Conservation (phyloP, 2,797 vertebrate species). For the Periparus ater region DNA sequence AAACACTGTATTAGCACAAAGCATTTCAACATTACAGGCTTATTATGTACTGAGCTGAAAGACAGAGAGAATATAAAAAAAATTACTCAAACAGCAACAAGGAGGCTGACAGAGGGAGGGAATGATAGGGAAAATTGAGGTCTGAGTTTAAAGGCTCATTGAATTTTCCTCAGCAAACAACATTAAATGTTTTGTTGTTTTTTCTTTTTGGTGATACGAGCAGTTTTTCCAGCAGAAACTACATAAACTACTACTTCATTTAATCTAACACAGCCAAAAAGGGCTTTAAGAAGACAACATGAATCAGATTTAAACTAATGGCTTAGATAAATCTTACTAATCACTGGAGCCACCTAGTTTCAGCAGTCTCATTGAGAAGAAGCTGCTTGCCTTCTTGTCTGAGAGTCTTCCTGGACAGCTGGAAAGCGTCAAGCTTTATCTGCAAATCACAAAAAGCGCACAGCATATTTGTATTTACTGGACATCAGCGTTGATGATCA, state of each 20-base stretch:
- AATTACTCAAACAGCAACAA: neutral
- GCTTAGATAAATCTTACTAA: neutral
- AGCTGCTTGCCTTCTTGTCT: neutral
- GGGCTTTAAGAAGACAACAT: neutral
- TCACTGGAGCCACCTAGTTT: neutral
- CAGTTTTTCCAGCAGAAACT: neutral
- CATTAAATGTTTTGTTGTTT: neutral
- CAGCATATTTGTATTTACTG: neutral
- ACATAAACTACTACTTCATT: neutral
- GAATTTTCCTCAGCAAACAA: neutral
- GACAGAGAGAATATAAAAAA: neutral
- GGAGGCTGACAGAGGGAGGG: neutral
- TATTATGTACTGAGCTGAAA: neutral
- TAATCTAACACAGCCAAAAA: neutral
- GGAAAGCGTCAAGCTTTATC: neutral
- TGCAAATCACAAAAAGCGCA: neutral
- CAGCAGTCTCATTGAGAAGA: neutral
- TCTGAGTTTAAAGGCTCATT: neutral
- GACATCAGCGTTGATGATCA: neutral
- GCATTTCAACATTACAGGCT: neutral
- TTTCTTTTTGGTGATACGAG: neutral
- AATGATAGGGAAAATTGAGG: neutral
- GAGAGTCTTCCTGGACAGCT: neutral
- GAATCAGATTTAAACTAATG: constrained; percentile 16
- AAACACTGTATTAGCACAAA: neutral